phyloP scores from a whole-genome alignment of 2,113 vertebrate species.

The Bolborhynchus lineola region DNA sequence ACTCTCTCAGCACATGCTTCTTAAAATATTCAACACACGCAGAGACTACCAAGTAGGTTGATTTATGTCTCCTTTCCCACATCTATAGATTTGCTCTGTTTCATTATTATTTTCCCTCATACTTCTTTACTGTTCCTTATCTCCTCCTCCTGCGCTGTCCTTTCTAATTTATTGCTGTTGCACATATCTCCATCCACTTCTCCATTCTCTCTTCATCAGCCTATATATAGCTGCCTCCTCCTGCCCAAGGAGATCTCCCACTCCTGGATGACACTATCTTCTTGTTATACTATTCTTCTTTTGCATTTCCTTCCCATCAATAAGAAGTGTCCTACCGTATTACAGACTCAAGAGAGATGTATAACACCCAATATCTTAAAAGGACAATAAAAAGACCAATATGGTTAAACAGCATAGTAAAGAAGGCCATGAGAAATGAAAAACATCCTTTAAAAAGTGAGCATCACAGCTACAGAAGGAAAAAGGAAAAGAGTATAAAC shows the following conservation, averaged over 20 bases:
- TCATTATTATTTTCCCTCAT: not conserved
- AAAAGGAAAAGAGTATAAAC: not conserved
- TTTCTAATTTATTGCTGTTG: not conserved
- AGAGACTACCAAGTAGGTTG: not conserved
- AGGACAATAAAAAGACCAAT: not conserved
- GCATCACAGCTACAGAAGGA: not conserved
- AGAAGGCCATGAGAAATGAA: not conserved
- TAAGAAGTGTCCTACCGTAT: not conserved
- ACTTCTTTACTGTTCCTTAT: not conserved
- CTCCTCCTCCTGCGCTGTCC: not conserved
- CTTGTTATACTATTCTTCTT: not conserved
- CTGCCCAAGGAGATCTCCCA: not conserved
- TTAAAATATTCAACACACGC: not conserved
- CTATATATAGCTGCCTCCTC: not conserved
- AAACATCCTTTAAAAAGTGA: not conserved
- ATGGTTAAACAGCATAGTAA: not conserved
- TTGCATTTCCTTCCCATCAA: not conserved
- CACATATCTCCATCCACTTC: not conserved
- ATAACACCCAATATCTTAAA: not conserved
- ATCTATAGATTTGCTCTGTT: not conserved
- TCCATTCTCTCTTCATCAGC: not conserved
- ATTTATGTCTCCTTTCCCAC: not conserved
- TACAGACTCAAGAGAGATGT: not conserved
- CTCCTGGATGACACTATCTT: not conserved
- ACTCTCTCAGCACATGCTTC: not conserved